phyloP scores from a whole-genome alignment of 2,113 vertebrate species.

The Archilochus colubris region DNA sequence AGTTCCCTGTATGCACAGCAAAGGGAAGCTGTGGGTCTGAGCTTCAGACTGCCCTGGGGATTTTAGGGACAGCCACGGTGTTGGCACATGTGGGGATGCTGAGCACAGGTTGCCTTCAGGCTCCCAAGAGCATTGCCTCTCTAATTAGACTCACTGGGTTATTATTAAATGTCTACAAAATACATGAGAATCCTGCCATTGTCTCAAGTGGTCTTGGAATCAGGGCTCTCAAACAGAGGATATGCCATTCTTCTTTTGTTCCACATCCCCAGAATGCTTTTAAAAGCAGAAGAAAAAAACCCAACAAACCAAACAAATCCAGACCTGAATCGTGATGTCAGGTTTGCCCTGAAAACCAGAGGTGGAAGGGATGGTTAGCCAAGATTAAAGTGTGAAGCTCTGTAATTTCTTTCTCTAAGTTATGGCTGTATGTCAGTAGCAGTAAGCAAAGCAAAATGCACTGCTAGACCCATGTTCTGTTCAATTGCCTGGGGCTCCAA shows the following conservation, averaged over 20 bases:
- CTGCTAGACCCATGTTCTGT: not conserved
- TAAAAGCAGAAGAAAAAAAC: not conserved
- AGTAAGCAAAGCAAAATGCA: conserved; percentile 39
- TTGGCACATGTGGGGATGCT: accelerated
- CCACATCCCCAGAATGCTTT: not conserved
- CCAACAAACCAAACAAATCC: accelerated
- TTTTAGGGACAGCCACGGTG: not conserved
- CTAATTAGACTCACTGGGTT: not conserved
- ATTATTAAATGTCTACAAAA: not conserved
- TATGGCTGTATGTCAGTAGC: not conserved
- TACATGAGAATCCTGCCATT: not conserved
- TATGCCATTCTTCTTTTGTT: conserved; percentile 27
- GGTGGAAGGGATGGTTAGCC: not conserved
- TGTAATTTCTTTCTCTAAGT: not conserved
- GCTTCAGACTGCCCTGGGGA: not conserved
- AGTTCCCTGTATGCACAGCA: not conserved
- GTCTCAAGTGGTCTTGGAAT: not conserved
- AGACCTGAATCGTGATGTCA: not conserved
- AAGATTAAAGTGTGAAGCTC: not conserved
- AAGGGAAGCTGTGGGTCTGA: not conserved
- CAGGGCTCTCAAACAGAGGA: not conserved
- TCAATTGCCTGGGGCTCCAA: not conserved
- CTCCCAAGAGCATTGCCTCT: not conserved
- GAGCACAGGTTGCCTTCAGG: not conserved
- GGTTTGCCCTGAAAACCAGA: not conserved